Evolutionary conservation across 1,140 invertebrate species (phyloP).

Genomic region (Homalodisca vitripennis): DNA sequence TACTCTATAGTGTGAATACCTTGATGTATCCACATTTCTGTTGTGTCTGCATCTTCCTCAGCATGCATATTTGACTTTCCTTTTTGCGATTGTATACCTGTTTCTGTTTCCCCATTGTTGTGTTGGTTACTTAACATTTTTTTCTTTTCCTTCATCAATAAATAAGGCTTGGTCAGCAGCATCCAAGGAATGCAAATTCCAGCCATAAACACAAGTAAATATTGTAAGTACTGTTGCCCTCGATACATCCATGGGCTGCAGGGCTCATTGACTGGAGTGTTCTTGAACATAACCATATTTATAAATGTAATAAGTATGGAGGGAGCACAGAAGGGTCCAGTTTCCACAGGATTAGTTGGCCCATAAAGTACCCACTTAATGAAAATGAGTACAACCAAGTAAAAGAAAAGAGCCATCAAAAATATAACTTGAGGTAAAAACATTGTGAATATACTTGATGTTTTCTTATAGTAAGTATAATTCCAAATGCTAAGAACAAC

Average conservation of each 20-base stretch:
- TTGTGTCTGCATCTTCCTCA: slow-evolving; percentile 74
- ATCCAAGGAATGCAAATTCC: slow-evolving; percentile 87
- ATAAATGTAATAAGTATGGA: slow-evolving; percentile 88
- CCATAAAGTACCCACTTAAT: slow-evolving; percentile 84
- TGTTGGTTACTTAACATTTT: too few species aligned
- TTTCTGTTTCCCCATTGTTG: slow-evolving; percentile 44
- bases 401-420: slow-evolving; percentile 86
- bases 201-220: slow-evolving; percentile 65
- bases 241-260: slow-evolving; percentile 74
- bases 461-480: slow-evolving; percentile 41
- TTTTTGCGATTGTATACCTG: slow-evolving; percentile 67
- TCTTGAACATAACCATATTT: slow-evolving; percentile 85
- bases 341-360: slow-evolving; percentile 49
- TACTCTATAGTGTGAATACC: slow-evolving; percentile 99
- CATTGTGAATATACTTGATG: slow-evolving; percentile 85
- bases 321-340: slow-evolving; percentile 69
- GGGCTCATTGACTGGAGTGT: slow-evolving; percentile 45
- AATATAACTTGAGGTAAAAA: slow-evolving; percentile 95
- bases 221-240: slow-evolving; percentile 52
- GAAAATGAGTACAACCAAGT: slow-evolving; percentile 88
- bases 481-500: slow-evolving; percentile 87
- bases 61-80: slow-evolving; percentile 39
- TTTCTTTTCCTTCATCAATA: slow-evolving; percentile 62
- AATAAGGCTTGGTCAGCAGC: slow-evolving; percentile 85
- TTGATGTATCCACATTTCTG: slow-evolving; percentile 91